A percentile compares a stretch with the other conserved stretches of the same genome.
phyloP scores from a whole-genome alignment of 1,140 invertebrate species.

The Pantala flavescens region DNA sequence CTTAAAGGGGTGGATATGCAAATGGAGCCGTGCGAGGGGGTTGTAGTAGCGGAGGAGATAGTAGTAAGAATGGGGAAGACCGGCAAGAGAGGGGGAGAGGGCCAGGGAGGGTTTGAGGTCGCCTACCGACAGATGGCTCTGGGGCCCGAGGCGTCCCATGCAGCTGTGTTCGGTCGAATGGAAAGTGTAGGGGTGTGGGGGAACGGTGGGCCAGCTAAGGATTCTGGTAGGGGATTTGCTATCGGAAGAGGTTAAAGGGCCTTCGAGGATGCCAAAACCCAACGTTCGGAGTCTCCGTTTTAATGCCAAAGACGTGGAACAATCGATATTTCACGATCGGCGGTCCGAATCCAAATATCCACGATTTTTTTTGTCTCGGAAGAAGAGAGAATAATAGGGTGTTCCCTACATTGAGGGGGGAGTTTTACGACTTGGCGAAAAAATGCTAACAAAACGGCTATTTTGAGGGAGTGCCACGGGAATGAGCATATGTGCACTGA shows the following conservation, averaged over 20 bases:
- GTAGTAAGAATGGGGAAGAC: background rate
- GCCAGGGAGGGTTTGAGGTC: background rate
- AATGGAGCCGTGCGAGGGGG: background rate
- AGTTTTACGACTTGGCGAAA: too few relatives aligned
- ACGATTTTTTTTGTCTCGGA: too few relatives aligned
- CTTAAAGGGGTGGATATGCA: background rate
- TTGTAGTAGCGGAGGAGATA: background rate
- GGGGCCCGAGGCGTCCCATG: background rate
- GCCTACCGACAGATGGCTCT: conserved; percentile 2
- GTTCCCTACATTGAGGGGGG: too few relatives aligned
- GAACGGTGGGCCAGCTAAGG: background rate
- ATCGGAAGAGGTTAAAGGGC: background rate
- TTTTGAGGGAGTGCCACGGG: too few relatives aligned
- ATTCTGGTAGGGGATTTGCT: background rate
- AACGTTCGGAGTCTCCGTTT: background rate
- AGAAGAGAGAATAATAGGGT: too few relatives aligned
- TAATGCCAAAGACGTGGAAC: background rate
- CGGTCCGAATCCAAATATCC: background rate
- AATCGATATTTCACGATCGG: background rate
- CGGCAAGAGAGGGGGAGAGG: background rate
- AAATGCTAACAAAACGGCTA: too few relatives aligned
- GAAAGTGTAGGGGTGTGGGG: background rate
- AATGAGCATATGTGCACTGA: too few relatives aligned
- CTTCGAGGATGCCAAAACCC: background rate
- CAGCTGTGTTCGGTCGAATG: conserved; percentile 3